phyloP scores from a whole-genome alignment of 2,113 vertebrate species.

The Gnathonemus longibarbis region DNA sequence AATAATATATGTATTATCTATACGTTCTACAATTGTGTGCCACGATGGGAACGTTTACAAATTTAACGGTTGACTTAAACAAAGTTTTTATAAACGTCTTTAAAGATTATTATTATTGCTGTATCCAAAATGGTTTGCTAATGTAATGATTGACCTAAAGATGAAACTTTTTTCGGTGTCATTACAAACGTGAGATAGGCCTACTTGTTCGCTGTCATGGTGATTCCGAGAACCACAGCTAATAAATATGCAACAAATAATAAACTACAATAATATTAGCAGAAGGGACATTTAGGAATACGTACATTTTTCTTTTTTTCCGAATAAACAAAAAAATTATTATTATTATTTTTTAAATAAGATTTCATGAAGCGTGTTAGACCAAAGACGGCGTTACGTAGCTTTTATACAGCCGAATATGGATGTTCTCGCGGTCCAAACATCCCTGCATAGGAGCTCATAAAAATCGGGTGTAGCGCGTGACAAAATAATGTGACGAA shows the following conservation, averaged over 20 bases:
- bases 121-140: not conserved
- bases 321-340: not conserved
- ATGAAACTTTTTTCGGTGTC: not conserved
- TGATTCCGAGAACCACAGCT: not conserved
- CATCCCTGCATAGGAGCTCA: not conserved
- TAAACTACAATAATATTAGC: not conserved
- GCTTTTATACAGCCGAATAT: not conserved
- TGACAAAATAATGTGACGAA: not conserved
- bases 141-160: not conserved
- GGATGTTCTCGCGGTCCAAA: not conserved
- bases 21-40: not conserved
- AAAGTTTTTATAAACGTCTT: not conserved
- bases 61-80: not conserved
- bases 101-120: not conserved
- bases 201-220: not conserved
- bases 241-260: not conserved
- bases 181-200: not conserved
- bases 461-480: not conserved
- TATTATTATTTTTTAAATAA: not conserved
- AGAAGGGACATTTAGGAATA: not conserved
- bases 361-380: not conserved
- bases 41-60: not conserved
- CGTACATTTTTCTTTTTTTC: not conserved
- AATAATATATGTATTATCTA: not conserved
- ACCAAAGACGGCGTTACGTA: not conserved